These are phyloP conservation scores for Nesometra sesokonis DNA, from an alignment of 35 echinoderm and acorn worm species.

Conservation along the genomic window DNA sequence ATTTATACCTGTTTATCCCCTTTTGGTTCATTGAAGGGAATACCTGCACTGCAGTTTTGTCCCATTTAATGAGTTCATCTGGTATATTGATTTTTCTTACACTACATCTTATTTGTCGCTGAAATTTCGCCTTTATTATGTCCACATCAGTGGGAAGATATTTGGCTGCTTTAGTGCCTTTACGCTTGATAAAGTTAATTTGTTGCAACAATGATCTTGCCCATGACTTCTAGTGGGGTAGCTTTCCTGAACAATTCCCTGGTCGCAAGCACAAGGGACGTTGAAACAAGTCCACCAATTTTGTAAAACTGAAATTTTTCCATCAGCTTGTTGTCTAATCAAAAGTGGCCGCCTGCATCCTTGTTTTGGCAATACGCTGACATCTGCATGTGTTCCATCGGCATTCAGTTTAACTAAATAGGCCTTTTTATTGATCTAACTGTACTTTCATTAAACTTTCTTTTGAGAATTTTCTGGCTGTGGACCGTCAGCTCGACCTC, in stretches of 20 bases:
- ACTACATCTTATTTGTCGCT: neutral
- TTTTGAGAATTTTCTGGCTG: constrained; percentile 28
- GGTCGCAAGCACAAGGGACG: constrained; percentile 7
- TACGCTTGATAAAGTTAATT: too few species aligned
- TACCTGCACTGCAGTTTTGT: constrained; percentile 39
- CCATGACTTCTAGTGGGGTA: too few species aligned
- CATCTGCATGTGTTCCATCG: neutral
- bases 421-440: constrained; percentile 31
- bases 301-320: neutral
- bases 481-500: too few species aligned
- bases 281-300: constrained; percentile 7
- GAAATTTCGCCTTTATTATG: too few species aligned
- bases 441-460: constrained; percentile 32
- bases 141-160: too few species aligned
- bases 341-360: constrained; percentile 18
- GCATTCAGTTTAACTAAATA: constrained; percentile 15
- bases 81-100: constrained; percentile 30
- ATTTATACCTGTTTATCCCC: constrained; percentile 23
- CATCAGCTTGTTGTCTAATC: constrained; percentile 9
- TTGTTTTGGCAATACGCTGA: neutral
- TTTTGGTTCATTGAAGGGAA: constrained; percentile 10
- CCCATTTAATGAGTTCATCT: constrained; percentile 44
- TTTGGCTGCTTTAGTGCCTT: too few species aligned
- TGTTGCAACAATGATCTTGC: too few species aligned
- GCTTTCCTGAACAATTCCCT: constrained; percentile 1